Evolutionary conservation across 1,140 invertebrate species (phyloP), one percentile per base, ranked within the genome.

Genomic region (Drosophila novamexicana): DNA sequence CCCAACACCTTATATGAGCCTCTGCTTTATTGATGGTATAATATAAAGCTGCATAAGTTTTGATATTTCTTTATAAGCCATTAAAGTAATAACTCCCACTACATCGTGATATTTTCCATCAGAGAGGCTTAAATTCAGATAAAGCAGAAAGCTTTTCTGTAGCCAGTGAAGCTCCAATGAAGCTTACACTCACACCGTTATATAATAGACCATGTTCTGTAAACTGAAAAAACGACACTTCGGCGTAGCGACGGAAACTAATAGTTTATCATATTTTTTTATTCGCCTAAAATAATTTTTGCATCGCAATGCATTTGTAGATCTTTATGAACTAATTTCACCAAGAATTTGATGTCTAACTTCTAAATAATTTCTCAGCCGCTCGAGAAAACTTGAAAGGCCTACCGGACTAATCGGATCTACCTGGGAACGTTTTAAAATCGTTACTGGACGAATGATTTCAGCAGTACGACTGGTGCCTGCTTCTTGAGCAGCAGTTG

Each of bases 171-270:
- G 22, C 0, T 6, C 22, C 29, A 32, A 52, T 32, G 10, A 29
- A 52, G 29, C 22, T 50, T 6, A 50, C 2, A 32, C 12, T 50
- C 22, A 16, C 44, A 7, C 44, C 16, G 7, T 16, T 50, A 6
- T 29, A 3, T 29, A 29, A 29, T 29, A 5, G 5, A 29, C 22
- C 22, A 4, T 29, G 22, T 29, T 29, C 22, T 4, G 22, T 29
- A 6, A 22, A 22, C 22, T 22, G 22, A 1, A 22, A 22, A 22
- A 22, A 54, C 2, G 34, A 54, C 12, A 54, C 52, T 8, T 36
- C 34, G 4, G 14, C 52, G 16, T 54, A 54, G 2, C 52, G 8
- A 54, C 52, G 52, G 34, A 54, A 2, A 54, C 34, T 54, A 54
- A 36, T 54, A 54, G 2, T 16, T 37, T 36, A n/a, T 34, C 14